Base-by-base conservation (phyloP, 2,113 vertebrate genomes). In the Gobius niger region DNA sequence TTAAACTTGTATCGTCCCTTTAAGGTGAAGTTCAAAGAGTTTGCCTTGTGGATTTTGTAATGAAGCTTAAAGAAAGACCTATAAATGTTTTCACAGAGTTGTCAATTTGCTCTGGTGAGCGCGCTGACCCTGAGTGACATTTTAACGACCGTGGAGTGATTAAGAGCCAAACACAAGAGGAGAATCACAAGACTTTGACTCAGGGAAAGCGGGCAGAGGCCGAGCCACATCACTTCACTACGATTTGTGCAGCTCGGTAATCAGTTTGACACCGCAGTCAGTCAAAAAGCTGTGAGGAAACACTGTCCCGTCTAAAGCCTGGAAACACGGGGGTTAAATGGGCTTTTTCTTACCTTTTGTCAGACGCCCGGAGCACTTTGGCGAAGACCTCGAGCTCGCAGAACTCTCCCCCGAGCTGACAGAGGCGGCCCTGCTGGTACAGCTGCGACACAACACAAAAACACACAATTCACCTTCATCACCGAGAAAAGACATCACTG, bases 381-480 rank as follows among this genome's bases (percentile, higher is more conserved):
- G 96, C 96, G 90, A 99, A 99, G 86, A 99, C 97, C 92, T 99
- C 98, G 91, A 99, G 92, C 87, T 99, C 98, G 91, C 98, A 99
- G 85, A 99, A 99, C 92, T 99, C 98, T 81, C 96, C 98, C 67
- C 98, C 98, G 82, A 99, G 93, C 88, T 99, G 98, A 90, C 98
- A 99, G 65, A 99, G 92, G 13, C 98, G 94, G 71, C 98, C 98
- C 92, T 99, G 98, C 81, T 99, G 98, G 89, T 99, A 99, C 90
- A 99, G 95, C 98, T 99, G 92, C 54, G 71, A 42, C 24, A 24
- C 24, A 34, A 84, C 41, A 80, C 0, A 75, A 85, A 91, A 0
- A 40, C 7, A 66, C 73, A 73, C 76, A 12, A 78, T 47, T 44
- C 66, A 13, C 13, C 9, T 56, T 34, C 12, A 16, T 6, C 50